phyloP scores from a whole-genome alignment of 2,113 vertebrate genomes.

The Copsychus sechellarum region DNA sequence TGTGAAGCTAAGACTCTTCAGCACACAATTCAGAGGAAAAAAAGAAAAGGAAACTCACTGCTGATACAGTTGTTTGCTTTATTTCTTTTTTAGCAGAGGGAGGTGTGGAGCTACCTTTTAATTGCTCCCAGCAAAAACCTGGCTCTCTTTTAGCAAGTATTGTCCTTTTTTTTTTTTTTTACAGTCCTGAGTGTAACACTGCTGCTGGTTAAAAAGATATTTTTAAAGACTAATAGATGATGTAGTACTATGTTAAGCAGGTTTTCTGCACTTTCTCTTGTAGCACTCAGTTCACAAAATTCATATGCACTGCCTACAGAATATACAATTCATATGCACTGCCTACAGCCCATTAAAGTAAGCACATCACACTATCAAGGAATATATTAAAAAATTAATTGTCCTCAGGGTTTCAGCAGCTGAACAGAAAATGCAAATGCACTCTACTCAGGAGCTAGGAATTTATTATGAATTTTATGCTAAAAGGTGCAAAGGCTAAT shows the following conservation, averaged over 20 bases:
- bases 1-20: background rate
- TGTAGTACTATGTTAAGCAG: background rate
- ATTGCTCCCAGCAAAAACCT: background rate
- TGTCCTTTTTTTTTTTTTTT: background rate
- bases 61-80: background rate
- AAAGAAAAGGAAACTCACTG: background rate
- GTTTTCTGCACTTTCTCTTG: background rate
- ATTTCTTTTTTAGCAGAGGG: background rate
- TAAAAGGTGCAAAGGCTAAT: background rate
- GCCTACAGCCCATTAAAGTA: background rate
- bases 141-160: background rate
- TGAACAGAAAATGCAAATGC: background rate
- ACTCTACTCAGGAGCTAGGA: background rate
- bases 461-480: background rate
- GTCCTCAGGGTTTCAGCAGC: background rate
- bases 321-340: background rate
- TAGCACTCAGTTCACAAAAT: background rate
- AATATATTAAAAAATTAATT: background rate
- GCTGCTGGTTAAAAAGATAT: background rate
- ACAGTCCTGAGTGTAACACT: background rate
- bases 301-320: background rate
- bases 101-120: background rate
- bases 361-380: background rate
- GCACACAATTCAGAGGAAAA: background rate
- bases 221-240: background rate